These are phyloP conservation scores for Atractosteus spatula DNA, from an alignment of 2,113 vertebrate species.

Conservation along the genomic window DNA sequence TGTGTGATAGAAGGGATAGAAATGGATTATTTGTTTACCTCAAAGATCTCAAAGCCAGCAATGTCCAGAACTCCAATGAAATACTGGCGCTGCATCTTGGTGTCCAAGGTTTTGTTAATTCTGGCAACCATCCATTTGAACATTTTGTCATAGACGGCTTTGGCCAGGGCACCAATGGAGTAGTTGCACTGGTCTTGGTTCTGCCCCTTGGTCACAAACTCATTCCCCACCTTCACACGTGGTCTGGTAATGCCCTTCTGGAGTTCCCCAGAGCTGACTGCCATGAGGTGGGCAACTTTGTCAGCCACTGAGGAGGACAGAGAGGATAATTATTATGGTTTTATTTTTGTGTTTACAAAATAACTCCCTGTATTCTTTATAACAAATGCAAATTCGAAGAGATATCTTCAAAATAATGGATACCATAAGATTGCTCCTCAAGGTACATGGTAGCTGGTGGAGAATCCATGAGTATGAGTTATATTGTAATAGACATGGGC, in stretches of 20 bases:
- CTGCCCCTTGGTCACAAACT: conserved; percentile 82
- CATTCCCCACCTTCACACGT: conserved; percentile 78
- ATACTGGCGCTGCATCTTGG: conserved; percentile 64
- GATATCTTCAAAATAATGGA: no score
- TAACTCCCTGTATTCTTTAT: no score
- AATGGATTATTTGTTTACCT: conserved; percentile 28
- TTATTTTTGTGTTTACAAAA: not conserved
- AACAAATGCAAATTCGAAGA: no score
- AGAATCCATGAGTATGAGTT: no score
- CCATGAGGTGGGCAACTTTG: conserved; percentile 79
- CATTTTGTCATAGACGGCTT: conserved; percentile 55
- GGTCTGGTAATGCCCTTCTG: conserved; percentile 78
- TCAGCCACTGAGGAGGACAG: conserved; percentile 68
- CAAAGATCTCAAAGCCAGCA: conserved; percentile 62
- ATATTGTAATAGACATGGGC: no score
- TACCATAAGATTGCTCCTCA: no score
- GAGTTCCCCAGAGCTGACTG: conserved; percentile 77
- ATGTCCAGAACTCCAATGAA: conserved; percentile 83
- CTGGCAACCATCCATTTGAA: conserved; percentile 55
- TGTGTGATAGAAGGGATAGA: no score
- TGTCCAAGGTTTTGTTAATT: conserved; percentile 52
- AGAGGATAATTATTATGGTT: not conserved
- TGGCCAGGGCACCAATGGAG: conserved; percentile 47
- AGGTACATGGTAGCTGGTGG: no score
- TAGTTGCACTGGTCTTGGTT: conserved; percentile 75